Conservation (phyloP, 1,140 invertebrate species). For the Chironomus tepperi region DNA sequence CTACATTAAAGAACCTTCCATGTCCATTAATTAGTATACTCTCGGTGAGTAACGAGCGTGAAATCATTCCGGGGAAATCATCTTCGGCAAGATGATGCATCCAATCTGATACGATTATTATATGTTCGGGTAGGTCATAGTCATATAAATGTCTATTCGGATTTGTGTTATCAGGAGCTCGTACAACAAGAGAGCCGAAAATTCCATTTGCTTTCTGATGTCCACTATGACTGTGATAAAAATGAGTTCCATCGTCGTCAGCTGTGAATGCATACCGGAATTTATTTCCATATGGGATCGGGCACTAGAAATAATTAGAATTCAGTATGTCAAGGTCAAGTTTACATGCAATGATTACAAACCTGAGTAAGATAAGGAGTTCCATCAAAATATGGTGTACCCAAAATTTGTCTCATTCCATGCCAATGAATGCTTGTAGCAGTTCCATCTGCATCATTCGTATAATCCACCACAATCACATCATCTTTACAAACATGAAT, state of each 20-base stretch:
- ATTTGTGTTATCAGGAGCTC: slow-evolving; percentile 59
- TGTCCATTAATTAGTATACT: slow-evolving; percentile 54
- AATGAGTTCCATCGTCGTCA: slow-evolving; percentile 59
- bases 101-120: slow-evolving; percentile 67
- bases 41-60: slow-evolving; percentile 40
- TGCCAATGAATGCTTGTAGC: slow-evolving; percentile 45
- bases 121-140: slow-evolving; percentile 64
- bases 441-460: slow-evolving; percentile 45
- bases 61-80: slow-evolving; percentile 26
- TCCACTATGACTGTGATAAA: slow-evolving; percentile 66
- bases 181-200: slow-evolving; percentile 69
- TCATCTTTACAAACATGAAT: slow-evolving; percentile 53
- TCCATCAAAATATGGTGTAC: slow-evolving; percentile 7
- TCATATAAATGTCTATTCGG: slow-evolving; percentile 62
- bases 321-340: background rate
- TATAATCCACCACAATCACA: slow-evolving; percentile 46
- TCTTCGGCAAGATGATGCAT: slow-evolving; percentile 44
- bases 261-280: slow-evolving; percentile 74
- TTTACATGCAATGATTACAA: background rate
- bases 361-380: slow-evolving; percentile 2
- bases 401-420: background rate
- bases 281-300: slow-evolving; percentile 66
- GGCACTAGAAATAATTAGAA: slow-evolving; percentile 53
- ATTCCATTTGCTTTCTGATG: slow-evolving; percentile 66
- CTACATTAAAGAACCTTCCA: slow-evolving; percentile 29